These are phyloP conservation scores for Platichthys stellatus DNA, from an alignment of 2,113 vertebrate species.

Conservation along the genomic window DNA sequence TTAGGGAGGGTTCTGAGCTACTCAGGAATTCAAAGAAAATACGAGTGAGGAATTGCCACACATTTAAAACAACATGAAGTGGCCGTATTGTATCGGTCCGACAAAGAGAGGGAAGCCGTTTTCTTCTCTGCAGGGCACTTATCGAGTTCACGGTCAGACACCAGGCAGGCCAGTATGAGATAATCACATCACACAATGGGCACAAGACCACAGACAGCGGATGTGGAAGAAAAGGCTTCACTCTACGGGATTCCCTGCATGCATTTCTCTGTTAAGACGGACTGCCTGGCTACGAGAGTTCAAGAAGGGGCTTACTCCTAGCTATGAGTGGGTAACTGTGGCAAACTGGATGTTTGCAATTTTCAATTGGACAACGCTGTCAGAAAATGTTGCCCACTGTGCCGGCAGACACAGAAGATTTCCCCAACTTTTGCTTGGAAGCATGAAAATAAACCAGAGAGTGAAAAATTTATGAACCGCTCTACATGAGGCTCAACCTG, in stretches of 20 bases:
- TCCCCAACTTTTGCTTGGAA: slow-evolving; percentile 16
- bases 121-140: slow-evolving; percentile 63
- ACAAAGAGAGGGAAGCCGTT: slow-evolving; percentile 55
- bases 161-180: slow-evolving; percentile 64
- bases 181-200: slow-evolving; percentile 71
- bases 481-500: neutral
- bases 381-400: slow-evolving; percentile 37
- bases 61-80: slow-evolving; percentile 70
- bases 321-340: slow-evolving; percentile 21
- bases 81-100: slow-evolving; percentile 49
- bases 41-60: slow-evolving; percentile 33
- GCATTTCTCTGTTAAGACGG: slow-evolving; percentile 52
- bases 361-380: slow-evolving; percentile 45
- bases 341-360: slow-evolving; percentile 50
- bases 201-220: slow-evolving; percentile 59
- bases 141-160: slow-evolving; percentile 69
- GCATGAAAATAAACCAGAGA: slow-evolving; percentile 39
- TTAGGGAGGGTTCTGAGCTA: slow-evolving; percentile 24
- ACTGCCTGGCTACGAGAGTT: slow-evolving; percentile 49
- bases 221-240: slow-evolving; percentile 55
- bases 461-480: slow-evolving; percentile 28
- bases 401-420: slow-evolving; percentile 12
- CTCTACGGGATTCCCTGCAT: slow-evolving; percentile 58
- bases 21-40: slow-evolving; percentile 53
- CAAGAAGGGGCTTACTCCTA: slow-evolving; percentile 45